Evolutionary conservation across 1,140 invertebrate genomes (phyloP).

Genomic region (Eupristina koningsbergeri): DNA sequence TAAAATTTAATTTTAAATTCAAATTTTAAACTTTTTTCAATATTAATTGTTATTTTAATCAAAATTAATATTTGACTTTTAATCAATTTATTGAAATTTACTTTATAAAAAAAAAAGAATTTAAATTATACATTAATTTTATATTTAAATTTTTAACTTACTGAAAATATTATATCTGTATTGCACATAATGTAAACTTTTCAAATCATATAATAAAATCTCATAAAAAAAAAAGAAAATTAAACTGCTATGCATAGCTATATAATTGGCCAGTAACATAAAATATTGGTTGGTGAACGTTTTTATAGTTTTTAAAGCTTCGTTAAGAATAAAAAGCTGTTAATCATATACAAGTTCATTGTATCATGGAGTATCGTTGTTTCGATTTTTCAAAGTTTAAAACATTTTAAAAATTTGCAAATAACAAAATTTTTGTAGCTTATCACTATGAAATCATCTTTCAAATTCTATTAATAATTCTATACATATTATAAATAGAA

Average conservation of each 20-base stretch:
- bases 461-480: too few relatives aligned
- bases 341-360: not conserved
- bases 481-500: too few relatives aligned
- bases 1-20: not conserved
- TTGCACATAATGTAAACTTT: too few relatives aligned
- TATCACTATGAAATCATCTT: too few relatives aligned
- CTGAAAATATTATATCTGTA: not conserved
- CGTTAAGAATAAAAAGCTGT: not conserved
- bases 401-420: not conserved
- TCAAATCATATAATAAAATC: too few relatives aligned
- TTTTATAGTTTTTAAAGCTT: not conserved
- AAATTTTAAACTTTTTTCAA: too few relatives aligned
- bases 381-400: not conserved
- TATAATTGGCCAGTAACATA: not conserved
- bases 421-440: too few relatives aligned
- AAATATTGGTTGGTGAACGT: not conserved
- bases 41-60: not conserved
- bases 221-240: too few relatives aligned
- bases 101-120: too few relatives aligned
- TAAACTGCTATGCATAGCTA: not conserved
- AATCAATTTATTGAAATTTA: not conserved
- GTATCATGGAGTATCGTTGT: not conserved
- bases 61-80: not conserved
- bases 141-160: not conserved
- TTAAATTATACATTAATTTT: too few relatives aligned